phyloP scores from a whole-genome alignment of 2,888 invertebrate species.

The Drosophila multiciliata region DNA sequence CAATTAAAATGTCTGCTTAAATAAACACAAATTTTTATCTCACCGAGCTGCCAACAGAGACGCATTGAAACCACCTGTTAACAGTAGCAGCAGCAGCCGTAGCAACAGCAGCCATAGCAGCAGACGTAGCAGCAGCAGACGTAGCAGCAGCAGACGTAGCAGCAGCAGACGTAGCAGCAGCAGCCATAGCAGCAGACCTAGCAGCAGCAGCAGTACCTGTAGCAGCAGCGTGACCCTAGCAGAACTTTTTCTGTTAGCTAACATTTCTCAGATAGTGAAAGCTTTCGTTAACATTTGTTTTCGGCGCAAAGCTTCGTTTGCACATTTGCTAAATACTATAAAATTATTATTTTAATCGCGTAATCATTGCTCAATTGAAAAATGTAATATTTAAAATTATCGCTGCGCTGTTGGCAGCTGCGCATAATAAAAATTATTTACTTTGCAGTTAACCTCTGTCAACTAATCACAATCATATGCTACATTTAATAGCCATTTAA shows the following conservation, averaged over 20 bases:
- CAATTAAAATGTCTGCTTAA: conserved; percentile 66
- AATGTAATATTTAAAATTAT: not conserved
- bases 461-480: not conserved
- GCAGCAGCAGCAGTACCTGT: conserved; percentile 25
- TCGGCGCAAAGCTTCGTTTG: not conserved
- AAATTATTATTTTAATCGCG: not conserved
- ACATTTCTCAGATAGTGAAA: conserved; percentile 37
- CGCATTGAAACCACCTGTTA: conserved; percentile 62
- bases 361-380: not conserved
- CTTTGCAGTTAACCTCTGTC: not conserved
- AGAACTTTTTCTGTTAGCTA: conserved; percentile 25
- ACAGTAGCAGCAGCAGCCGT: conserved; percentile 19
- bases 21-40: conserved; percentile 52
- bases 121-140: not conserved
- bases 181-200: conserved; percentile 24
- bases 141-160: not conserved
- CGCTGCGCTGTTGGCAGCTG: conserved; percentile 10
- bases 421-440: conserved; percentile 11
- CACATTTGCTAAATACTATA: not conserved
- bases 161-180: conserved; percentile 1
- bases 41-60: conserved; percentile 12
- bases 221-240: conserved; percentile 2
- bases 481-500: conserved; percentile 5
- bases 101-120: conserved; percentile 28
- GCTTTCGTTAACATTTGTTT: conserved; percentile 22